These are phyloP conservation scores for Columba janthina DNA, from an alignment of 2,113 vertebrate genomes.

Conservation along the genomic window DNA sequence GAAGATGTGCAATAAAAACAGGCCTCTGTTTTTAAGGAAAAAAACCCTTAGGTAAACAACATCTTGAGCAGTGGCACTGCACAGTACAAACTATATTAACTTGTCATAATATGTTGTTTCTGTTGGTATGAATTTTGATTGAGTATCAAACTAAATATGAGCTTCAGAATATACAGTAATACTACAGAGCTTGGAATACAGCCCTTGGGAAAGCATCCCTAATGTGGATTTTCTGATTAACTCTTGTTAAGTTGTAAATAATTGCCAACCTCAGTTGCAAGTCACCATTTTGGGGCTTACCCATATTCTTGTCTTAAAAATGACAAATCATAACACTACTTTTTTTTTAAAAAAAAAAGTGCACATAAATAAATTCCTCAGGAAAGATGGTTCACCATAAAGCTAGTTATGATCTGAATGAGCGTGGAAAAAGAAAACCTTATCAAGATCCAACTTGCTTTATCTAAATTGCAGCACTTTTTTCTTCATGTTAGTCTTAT, in stretches of 20 bases:
- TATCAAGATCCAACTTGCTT: neutral
- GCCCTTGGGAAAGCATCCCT: neutral
- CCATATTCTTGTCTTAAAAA: neutral
- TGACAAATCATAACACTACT: neutral
- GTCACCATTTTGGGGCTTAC: neutral
- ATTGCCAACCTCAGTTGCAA: neutral
- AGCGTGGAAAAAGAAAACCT: neutral
- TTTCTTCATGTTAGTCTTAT: neutral
- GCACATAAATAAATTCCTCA: neutral
- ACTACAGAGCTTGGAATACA: neutral
- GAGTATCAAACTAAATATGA: neutral
- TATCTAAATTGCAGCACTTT: neutral
- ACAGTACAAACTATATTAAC: neutral
- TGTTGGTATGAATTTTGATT: neutral
- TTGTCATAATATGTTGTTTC: constrained; percentile 25
- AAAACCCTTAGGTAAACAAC: neutral
- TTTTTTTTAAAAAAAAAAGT: neutral
- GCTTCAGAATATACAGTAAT: neutral
- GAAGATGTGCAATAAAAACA: neutral
- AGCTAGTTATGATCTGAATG: neutral
- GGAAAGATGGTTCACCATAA: neutral
- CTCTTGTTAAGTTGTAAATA: neutral
- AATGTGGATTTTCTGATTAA: neutral
- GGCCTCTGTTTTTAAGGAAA: neutral
- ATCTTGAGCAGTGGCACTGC: neutral